Evolutionary conservation across 2,113 vertebrate species (phyloP).

Genomic region (Micromys minutus): DNA sequence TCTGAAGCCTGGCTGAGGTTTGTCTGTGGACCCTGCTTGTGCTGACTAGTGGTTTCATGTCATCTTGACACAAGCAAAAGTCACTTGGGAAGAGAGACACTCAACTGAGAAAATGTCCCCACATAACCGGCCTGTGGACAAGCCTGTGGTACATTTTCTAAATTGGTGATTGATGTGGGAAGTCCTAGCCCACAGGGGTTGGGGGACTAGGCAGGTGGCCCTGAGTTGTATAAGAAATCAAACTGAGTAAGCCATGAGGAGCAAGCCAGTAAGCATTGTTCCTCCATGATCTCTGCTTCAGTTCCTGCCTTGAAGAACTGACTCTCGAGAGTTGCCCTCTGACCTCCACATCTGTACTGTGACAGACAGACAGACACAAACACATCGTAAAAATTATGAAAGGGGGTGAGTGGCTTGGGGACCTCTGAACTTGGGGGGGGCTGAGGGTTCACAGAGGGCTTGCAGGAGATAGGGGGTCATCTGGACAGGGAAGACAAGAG

Average conservation of each 20-base stretch:
- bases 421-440: background rate
- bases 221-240: background rate
- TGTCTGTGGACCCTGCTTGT: background rate
- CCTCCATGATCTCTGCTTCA: background rate
- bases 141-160: background rate
- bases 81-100: background rate
- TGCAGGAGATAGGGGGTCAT: background rate
- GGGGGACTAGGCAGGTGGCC: background rate
- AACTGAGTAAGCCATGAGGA: background rate
- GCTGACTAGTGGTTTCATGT: background rate
- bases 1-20: background rate
- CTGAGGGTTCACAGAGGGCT: background rate
- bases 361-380: background rate
- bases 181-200: background rate
- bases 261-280: background rate
- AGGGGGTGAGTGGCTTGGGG: background rate
- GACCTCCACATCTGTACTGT: background rate
- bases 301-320: background rate
- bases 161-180: background rate
- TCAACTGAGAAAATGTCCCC: background rate
- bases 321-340: background rate
- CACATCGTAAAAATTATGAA: background rate
- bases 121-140: background rate
- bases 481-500: background rate
- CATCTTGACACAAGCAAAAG: background rate